These are phyloP conservation scores for Ichneumoninae sp. DNA, from an alignment of 2,888 invertebrate species.

Conservation along the genomic window DNA sequence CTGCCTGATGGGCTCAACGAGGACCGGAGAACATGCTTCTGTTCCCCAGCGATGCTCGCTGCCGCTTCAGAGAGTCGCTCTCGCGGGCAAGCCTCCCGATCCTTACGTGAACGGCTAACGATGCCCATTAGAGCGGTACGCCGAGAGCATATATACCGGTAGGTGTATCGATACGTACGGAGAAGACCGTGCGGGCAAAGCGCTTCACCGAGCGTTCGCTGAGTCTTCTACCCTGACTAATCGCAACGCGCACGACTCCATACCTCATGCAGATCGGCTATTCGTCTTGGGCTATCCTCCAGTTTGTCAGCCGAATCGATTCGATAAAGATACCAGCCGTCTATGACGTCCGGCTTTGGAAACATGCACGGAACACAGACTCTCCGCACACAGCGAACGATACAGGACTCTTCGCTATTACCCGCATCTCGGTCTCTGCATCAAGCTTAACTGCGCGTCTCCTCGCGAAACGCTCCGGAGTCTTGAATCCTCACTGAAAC, in stretches of 20 bases:
- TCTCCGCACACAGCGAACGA: constrained; percentile 18
- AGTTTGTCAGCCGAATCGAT: constrained; percentile 83
- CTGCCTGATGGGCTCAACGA: constrained; percentile 26
- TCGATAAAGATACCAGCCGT: constrained; percentile 81
- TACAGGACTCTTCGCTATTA: constrained; percentile 37
- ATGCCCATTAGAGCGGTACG: constrained; percentile 82
- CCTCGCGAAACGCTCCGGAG: constrained; percentile 45
- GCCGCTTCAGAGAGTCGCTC: constrained; percentile 32
- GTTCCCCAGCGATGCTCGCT: constrained; percentile 28
- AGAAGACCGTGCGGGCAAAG: constrained; percentile 40
- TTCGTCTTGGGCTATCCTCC: constrained; percentile 81
- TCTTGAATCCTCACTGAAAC: constrained; percentile 13
- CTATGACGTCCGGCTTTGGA: constrained; percentile 75
- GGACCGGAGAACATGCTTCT: constrained; percentile 54
- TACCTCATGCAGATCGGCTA: constrained; percentile 82
- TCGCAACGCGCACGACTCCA: constrained; percentile 81
- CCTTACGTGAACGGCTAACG: constrained; percentile 76
- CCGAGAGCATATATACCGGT: constrained; percentile 64
- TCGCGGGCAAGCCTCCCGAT: constrained; percentile 44
- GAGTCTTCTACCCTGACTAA: constrained; percentile 78
- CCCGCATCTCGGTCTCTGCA: constrained; percentile 41
- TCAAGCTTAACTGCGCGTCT: constrained; percentile 35
- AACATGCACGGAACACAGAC: constrained; percentile 27
- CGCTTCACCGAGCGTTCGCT: constrained; percentile 6
- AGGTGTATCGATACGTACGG: constrained; percentile 32